These are phyloP conservation scores for Alitta virens DNA, from an alignment of 2,888 invertebrate genomes.

Conservation along the genomic window DNA sequence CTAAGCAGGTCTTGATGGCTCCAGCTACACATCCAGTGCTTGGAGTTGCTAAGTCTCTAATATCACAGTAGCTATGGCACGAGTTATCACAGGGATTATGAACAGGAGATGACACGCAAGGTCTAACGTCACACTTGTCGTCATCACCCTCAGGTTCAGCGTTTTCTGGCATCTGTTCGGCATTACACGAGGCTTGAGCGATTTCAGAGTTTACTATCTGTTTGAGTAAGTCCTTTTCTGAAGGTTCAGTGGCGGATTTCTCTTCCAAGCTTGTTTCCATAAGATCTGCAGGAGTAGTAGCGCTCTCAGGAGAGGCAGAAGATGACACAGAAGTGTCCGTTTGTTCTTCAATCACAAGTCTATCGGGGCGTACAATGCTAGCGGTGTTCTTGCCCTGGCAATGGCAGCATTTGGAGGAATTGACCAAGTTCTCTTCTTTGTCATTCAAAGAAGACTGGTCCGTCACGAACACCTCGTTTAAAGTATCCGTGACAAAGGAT, in stretches of 20 bases:
- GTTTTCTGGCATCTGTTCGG: too few species aligned
- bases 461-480: constrained; percentile 24
- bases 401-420: not conserved
- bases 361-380: not conserved
- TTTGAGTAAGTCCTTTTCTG: not conserved
- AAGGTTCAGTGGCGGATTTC: not conserved
- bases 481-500: constrained; percentile 25
- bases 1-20: not conserved
- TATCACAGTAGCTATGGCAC: too few species aligned
- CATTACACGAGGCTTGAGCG: too few species aligned
- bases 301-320: too few species aligned
- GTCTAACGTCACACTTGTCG: too few species aligned
- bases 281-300: not conserved
- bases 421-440: not conserved
- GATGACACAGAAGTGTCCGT: too few species aligned
- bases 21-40: too few species aligned
- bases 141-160: too few species aligned
- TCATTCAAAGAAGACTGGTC: constrained; percentile 6
- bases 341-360: too few species aligned
- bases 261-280: not conserved
- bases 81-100: too few species aligned
- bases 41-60: too few species aligned
- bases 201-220: not conserved
- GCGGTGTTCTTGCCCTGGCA: not conserved
- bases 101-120: too few species aligned